Conservation (phyloP, 2,113 vertebrate genomes). For the Thinocorus orbignyianus region DNA sequence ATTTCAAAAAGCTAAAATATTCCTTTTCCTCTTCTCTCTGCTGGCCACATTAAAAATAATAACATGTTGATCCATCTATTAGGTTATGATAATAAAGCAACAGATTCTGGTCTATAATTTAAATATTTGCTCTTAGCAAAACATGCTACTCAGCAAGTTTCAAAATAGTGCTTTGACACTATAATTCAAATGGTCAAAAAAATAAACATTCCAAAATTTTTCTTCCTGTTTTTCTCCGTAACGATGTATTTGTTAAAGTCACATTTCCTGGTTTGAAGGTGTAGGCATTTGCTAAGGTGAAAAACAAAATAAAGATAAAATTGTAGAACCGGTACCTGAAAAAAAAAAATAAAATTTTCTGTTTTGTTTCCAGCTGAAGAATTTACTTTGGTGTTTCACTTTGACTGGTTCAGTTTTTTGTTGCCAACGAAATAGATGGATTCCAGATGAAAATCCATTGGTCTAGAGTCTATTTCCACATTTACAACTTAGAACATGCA, state of each 20-base stretch:
- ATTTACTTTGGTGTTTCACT: not conserved
- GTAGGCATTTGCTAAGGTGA: not conserved
- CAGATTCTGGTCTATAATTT: conserved; percentile 27
- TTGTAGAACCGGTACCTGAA: not conserved
- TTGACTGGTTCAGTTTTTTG: not conserved
- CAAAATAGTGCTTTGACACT: not conserved
- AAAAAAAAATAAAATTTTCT: too few species aligned
- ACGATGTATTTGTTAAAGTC: not conserved
- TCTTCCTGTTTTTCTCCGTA: not conserved
- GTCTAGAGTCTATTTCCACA: not conserved
- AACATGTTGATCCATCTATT: not conserved
- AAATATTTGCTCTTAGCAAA: conserved; percentile 18
- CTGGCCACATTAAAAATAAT: not conserved
- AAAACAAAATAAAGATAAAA: not conserved
- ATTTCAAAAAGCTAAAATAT: not conserved
- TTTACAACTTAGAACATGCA: not conserved
- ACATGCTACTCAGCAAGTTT: not conserved
- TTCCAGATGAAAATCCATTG: not conserved
- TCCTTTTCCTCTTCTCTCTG: not conserved
- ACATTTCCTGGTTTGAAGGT: not conserved
- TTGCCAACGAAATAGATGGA: not conserved
- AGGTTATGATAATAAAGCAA: conserved; percentile 32
- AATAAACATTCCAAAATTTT: not conserved
- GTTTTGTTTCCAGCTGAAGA: not conserved
- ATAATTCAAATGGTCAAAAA: not conserved